Evolutionary conservation across 2,888 invertebrate genomes (phyloP).

Genomic region (Andrena marginata): DNA sequence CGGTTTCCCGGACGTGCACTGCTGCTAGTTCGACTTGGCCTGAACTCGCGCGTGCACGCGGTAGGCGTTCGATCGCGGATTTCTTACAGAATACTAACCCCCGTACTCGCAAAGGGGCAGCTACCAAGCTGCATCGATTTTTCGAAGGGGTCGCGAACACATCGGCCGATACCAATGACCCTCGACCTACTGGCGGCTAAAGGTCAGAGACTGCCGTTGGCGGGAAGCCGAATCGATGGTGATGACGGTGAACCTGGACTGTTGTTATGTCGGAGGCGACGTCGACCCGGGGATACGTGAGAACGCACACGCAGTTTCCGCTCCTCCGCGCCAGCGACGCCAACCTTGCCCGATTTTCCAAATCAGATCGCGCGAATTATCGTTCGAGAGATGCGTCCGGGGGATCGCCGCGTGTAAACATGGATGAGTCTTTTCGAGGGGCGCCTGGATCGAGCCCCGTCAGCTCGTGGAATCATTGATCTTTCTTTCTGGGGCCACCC

Average conservation of each 20-base stretch:
- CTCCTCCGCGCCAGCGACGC: background rate
- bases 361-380: background rate
- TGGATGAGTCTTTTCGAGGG: slow-evolving; percentile 26
- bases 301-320: background rate
- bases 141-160: slow-evolving; percentile 47
- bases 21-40: slow-evolving; percentile 73
- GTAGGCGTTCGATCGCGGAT: background rate
- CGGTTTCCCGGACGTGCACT: slow-evolving; percentile 75
- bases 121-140: slow-evolving; percentile 67
- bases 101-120: no score
- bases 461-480: slow-evolving; percentile 74
- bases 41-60: slow-evolving; percentile 72
- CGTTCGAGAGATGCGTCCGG: background rate
- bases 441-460: slow-evolving; percentile 23
- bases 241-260: slow-evolving; percentile 42
- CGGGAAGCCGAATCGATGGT: slow-evolving; percentile 62
- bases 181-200: slow-evolving; percentile 69
- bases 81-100: no score
- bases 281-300: background rate
- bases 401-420: background rate
- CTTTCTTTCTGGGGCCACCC: slow-evolving; percentile 55
- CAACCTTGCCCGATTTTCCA: background rate
- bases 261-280: slow-evolving; percentile 20
- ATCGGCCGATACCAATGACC: slow-evolving; percentile 68
- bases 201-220: slow-evolving; percentile 68